Conservation (phyloP, 2,113 vertebrate genomes). For the Hiodon alosoides region DNA sequence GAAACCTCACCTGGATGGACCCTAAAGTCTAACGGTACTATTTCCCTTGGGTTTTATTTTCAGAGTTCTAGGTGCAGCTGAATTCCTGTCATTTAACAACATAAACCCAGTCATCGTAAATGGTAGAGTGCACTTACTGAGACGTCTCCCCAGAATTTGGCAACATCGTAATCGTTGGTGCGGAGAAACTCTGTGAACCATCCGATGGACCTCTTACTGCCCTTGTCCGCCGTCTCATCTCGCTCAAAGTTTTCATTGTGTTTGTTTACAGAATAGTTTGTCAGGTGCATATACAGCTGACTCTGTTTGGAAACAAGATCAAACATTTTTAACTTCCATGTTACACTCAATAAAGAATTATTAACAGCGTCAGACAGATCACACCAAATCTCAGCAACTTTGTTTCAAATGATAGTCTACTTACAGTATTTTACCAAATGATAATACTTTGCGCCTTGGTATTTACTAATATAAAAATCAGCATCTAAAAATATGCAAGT, state of each 20-base stretch:
- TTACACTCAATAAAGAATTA: not conserved
- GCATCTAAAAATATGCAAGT: conserved; percentile 46
- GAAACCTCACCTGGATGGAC: too few relatives aligned
- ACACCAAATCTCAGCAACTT: conserved; percentile 1
- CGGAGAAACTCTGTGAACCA: conserved; percentile 97
- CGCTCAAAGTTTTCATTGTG: conserved; percentile 94
- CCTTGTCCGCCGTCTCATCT: conserved; percentile 90
- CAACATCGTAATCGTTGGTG: conserved; percentile 84
- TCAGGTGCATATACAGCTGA: conserved; percentile 96
- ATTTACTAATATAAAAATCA: not conserved
- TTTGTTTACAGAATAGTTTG: conserved; percentile 98
- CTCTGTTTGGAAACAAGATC: conserved; percentile 62
- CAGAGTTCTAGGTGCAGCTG: not conserved
- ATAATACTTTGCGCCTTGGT: not conserved
- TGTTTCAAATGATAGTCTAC: not conserved
- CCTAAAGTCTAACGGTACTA: too few relatives aligned
- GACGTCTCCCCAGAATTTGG: conserved; percentile 96
- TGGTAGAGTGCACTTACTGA: conserved; percentile 74
- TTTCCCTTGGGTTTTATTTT: too few relatives aligned
- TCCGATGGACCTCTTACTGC: conserved; percentile 94
- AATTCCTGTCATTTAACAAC: not conserved
- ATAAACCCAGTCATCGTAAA: not conserved
- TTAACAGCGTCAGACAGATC: not conserved
- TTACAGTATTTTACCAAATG: not conserved
- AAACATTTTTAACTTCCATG: not conserved